phyloP scores from a whole-genome alignment of 2,888 invertebrate genomes.

The Heliconius aoede region DNA sequence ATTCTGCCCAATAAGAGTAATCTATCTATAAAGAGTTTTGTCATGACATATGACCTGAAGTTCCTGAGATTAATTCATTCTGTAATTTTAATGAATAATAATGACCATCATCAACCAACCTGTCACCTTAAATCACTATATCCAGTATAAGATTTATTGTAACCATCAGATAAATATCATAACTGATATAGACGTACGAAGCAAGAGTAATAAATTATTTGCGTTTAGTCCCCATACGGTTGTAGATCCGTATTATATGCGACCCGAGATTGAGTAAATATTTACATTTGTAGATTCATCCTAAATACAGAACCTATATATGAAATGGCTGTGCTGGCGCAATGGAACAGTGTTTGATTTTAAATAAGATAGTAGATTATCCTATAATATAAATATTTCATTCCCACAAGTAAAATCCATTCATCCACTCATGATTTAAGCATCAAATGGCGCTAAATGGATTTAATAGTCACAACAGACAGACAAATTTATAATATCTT shows the following conservation, averaged over 20 bases:
- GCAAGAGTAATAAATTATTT: constrained; percentile 54
- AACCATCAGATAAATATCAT: constrained; percentile 37
- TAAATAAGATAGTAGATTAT: no score
- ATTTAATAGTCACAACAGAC: constrained; percentile 17
- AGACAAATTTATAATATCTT: constrained; percentile 28
- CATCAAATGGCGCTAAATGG: neutral
- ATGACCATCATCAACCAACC: no score
- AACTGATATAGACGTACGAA: constrained; percentile 33
- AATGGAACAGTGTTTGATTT: neutral
- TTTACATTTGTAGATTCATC: constrained; percentile 52
- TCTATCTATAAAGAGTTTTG: no score
- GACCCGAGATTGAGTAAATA: constrained; percentile 54
- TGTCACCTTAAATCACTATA: constrained; percentile 10
- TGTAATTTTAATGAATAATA: no score
- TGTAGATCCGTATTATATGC: constrained; percentile 50
- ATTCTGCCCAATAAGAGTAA: no score
- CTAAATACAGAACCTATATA: constrained; percentile 23
- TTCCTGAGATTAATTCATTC: neutral
- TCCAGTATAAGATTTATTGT: neutral
- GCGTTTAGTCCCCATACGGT: constrained; percentile 49
- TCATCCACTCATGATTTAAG: neutral
- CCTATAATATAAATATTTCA: no score
- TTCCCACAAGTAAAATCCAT: neutral
- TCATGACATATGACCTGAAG: no score
- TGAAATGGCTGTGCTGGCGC: neutral